Base-by-base conservation (phyloP, 2,797 vertebrate species). In the Premnoplex brunnescens region DNA sequence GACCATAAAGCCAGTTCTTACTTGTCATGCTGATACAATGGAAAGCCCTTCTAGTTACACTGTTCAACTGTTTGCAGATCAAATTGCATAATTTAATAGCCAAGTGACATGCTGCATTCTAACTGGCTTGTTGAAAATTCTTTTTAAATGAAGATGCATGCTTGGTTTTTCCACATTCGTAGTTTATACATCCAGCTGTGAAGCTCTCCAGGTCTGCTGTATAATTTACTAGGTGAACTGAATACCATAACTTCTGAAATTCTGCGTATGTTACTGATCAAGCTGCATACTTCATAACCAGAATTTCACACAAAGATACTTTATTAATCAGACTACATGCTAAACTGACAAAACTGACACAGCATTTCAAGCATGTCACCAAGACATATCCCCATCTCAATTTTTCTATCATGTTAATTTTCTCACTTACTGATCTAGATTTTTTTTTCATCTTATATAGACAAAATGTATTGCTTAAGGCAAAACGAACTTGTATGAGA, bases 71-170 rank as follows among this genome's bases (percentile, higher is more conserved):
- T 51, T 91, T 52, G 7, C 46, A 67, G 48, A 75, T 88, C 28
- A 69, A 68, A 58, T 55, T 81, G 54, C 67, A 54, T 32, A 32
- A 23, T 80, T 60, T 74, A 90, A 91, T 79, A 90, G 52, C 39
- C 54, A 49, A 26, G 58, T 54, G 68, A 74, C 44, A 21, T 44
- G 37, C 34, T 64, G 75, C 67, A 44, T 92, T 66, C 74, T 95
- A 69, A 64, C 63, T 80, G 28, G 46, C 28, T 67, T 89, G 62
- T 81, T 49, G 30, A n/a, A 69, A 91, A 71, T 76, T 67, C 51
- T 85, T 91, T 93, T 93, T 66, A 95, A 95, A 94, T 94, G 73
- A 96, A 94, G 88, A 90, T 87, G 32, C 59, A 67, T 84, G 62
- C 34, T 69, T 82, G 8, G 21, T 52, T 96, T 75, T 85, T 81